Conservation (phyloP, 2,888 invertebrate genomes). For the Acanthosepion pharaonis region DNA sequence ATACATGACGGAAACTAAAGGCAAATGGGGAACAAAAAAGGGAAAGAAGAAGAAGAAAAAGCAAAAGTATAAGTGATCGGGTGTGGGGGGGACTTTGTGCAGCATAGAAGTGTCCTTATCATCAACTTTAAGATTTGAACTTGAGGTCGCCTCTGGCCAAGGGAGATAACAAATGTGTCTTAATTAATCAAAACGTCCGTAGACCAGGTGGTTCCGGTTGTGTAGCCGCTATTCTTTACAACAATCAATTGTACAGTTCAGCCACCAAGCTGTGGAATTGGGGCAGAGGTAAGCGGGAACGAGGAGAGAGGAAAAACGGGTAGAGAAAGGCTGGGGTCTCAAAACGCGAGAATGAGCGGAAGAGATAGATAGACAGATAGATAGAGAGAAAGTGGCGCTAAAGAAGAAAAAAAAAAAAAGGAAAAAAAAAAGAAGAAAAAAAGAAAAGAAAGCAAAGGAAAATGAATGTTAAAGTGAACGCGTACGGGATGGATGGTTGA, state of each 20-base stretch:
- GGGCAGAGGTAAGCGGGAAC: neutral
- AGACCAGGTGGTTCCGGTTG: constrained; percentile 9
- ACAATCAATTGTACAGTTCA: neutral
- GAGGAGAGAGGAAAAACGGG: neutral
- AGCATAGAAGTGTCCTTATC: neutral
- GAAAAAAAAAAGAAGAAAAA: neutral
- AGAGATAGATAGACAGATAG: neutral
- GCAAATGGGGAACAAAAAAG: too few relatives aligned
- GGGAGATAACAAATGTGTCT: constrained; percentile 18
- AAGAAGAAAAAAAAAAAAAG: neutral
- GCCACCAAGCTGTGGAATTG: neutral
- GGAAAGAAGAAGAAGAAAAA: neutral
- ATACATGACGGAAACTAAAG: too few relatives aligned
- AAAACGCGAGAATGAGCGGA: neutral
- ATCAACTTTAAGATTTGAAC: constrained; percentile 16
- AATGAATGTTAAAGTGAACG: neutral
- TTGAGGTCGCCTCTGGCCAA: neutral
- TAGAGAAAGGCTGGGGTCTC: neutral
- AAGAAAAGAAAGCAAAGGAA: neutral
- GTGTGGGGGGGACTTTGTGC: neutral
- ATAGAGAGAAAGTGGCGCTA: neutral
- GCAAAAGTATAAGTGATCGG: neutral
- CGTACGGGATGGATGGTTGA: neutral
- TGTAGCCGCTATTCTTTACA: neutral
- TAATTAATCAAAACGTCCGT: constrained; percentile 6